These are phyloP conservation scores for Cryptotis parvus DNA, from an alignment of 2,113 vertebrate genomes.

Conservation along the genomic window DNA sequence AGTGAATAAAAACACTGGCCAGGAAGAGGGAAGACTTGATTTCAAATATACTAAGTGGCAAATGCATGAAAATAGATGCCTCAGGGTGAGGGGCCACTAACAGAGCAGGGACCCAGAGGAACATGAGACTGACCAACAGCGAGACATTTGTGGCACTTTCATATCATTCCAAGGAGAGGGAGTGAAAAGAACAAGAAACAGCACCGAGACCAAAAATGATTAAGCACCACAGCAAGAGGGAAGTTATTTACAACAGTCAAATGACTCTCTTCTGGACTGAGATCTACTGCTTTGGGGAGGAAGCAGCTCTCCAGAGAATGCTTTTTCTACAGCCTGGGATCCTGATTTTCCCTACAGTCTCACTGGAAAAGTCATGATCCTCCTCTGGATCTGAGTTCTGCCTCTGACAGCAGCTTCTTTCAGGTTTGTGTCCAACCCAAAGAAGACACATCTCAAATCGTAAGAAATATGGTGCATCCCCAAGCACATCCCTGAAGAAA, in stretches of 20 bases:
- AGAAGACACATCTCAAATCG: not conserved
- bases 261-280: not conserved
- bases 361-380: not conserved
- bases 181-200: not conserved
- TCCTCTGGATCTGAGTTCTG: not conserved
- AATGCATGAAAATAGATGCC: not conserved
- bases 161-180: not conserved
- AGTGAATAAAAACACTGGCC: conserved; percentile 17
- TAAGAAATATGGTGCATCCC: not conserved
- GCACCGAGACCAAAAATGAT: not conserved
- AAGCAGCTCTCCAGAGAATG: not conserved
- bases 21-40: not conserved
- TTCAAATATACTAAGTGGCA: not conserved
- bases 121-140: not conserved
- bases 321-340: not conserved
- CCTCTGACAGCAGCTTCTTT: not conserved
- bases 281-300: not conserved
- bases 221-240: not conserved
- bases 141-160: not conserved
- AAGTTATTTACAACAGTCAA: not conserved
- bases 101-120: not conserved
- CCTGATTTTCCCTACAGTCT: conserved; percentile 1
- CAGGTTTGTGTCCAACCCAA: not conserved
- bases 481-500: not conserved
- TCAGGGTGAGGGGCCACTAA: not conserved